Percentiles rank a stretch among this genome's conserved stretches.
Conservation (phyloP, 1,140 invertebrate genomes). For the Drosophila asahinai region DNA sequence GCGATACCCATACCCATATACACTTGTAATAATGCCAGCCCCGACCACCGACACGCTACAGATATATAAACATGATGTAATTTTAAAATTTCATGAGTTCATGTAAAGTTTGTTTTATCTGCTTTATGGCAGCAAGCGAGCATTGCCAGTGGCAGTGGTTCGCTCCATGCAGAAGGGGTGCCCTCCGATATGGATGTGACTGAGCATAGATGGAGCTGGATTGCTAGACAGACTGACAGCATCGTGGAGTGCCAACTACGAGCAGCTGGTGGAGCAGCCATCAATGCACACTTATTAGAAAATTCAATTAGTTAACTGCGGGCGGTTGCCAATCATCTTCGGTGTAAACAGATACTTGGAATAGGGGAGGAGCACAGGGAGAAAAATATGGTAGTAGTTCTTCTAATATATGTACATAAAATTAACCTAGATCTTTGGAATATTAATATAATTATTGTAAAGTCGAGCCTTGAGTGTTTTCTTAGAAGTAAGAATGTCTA, state of each 20-base stretch:
- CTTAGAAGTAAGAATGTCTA: no score
- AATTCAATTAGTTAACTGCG: slow-evolving; percentile 54
- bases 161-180: slow-evolving; percentile 14
- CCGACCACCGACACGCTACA: slow-evolving; percentile 17
- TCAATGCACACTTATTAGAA: slow-evolving; percentile 44
- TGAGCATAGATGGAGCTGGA: slow-evolving; percentile 1
- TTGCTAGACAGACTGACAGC: background rate
- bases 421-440: background rate
- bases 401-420: background rate
- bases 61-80: slow-evolving; percentile 63
- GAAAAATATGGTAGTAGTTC: slow-evolving; percentile 6
- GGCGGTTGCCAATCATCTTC: slow-evolving; percentile 11
- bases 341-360: slow-evolving; percentile 16
- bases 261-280: slow-evolving; percentile 37
- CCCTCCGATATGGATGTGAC: background rate
- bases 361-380: background rate
- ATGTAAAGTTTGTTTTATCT: slow-evolving; percentile 67
- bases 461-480: no score
- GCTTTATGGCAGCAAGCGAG: slow-evolving; percentile 20
- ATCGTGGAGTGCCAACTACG: slow-evolving; percentile 15
- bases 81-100: slow-evolving; percentile 65
- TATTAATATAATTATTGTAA: background rate
- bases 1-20: slow-evolving; percentile 19
- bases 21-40: slow-evolving; percentile 29
- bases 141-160: background rate